Base-by-base conservation (phyloP, 2,797 vertebrate species). In the Meriones psammophilus region DNA sequence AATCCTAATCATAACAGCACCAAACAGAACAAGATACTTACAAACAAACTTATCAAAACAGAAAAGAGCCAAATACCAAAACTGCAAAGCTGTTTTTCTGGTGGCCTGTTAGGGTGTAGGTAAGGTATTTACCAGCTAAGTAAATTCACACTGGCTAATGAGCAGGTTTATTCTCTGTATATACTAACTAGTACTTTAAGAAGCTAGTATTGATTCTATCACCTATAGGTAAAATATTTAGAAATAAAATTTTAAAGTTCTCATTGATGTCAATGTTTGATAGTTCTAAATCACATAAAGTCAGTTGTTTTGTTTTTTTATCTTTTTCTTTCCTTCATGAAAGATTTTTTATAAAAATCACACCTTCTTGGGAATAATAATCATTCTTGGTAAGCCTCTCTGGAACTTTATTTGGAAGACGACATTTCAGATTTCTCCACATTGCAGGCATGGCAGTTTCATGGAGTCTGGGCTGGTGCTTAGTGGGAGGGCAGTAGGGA, bases 381-480 rank as follows among this genome's bases (percentile, higher is more conserved):
- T 73, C 91, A 46, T 73, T 95, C 76, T 91, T 83, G 58, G 74
- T 22, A 90, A 60, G 24, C 36, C 9, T 92, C 68, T 94, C 42
- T 64, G 90, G 80, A 86, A 90, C 94, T 92, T 68, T 71, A 71
- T 69, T 94, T 33, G 15, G 62, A 94, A 84, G 50, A 88, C 20
- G 15, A 68, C 24, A 88, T 58, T 89, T 96, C 60, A 69, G 77
- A 81, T 91, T 92, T 84, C 24, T 28, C 0, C 28, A 81, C 76
- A 46, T 8, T 58, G 68, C 15, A 46, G 54, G 8, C 0, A 18
- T 68, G 85, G 69, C 3, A 56, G 7, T 73, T 91, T 84, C 74
- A 56, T 88, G 85, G 89, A 50, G 22, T 91, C 56, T 94, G 26
- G 33, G 69, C 60, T 77, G 71, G 10, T 54, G 20, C 74, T 92